Evolutionary conservation across 1,140 invertebrate species (phyloP), one percentile per base, ranked within the genome.

Genomic region (Lucilia sericata): DNA sequence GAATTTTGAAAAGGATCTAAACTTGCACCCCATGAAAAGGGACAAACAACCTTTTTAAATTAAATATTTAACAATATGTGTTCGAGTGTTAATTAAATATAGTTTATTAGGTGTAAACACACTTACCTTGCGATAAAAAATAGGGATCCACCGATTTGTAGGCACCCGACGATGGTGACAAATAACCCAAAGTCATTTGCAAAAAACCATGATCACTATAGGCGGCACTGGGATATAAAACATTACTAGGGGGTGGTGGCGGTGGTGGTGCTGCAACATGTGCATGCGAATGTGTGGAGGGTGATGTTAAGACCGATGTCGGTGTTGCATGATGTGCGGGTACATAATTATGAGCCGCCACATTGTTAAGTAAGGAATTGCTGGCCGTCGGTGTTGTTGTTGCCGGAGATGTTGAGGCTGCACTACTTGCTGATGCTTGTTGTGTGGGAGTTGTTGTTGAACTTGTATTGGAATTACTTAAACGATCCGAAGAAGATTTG

Each of bases 121-220:
- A 82, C 88, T 85, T 92, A 94, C 94, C 94, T 93, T 94, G 94
- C 74, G 94, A 93, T 47, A 94, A 88, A 91, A 95, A 94, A 87
- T 94, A 94, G 5, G 94, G 94, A 86, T 94, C 93, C 84, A 94
- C 93, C 74, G 92, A 92, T 88, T 94, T 94, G 86, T 94, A 95
- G 17, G 92, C 92, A 84, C 92, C 92, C 10, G 93, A 92, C 19
- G 91, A 90, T 0, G 94, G 93, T 34, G 94, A 93, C 74, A 94
- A 86, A 89, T 94, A 94, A 0, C 94, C 94, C 91, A 94, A 93
- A 1, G 93, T 93, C 83, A 94, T 94, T 88, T 94, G 94, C 14
- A 94, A 86, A 87, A 93, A 93, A 4, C 93, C 93, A 82, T 93
- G 92, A 86, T 91, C 88, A 2, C 87, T 87, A 47, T 92, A 92